Evolutionary conservation across 1,140 invertebrate genomes (phyloP).

Genomic region (Danaus melanippus): DNA sequence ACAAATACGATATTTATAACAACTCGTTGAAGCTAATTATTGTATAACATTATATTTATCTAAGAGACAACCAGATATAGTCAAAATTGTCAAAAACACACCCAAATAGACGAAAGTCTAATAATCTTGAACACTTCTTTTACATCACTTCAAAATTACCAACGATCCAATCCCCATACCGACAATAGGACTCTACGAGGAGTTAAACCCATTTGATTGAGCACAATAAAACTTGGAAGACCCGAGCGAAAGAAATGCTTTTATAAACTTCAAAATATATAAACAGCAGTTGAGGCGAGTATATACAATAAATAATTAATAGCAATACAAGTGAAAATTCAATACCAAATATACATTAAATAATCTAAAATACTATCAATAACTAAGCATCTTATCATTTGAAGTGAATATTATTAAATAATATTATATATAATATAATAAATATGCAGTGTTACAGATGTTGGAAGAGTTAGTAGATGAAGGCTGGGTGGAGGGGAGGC

Average conservation of each 20-base stretch:
- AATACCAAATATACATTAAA: background rate
- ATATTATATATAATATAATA: too few relatives aligned
- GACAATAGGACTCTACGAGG: slow-evolving; percentile 9
- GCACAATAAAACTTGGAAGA: slow-evolving; percentile 35
- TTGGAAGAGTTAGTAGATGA: slow-evolving; percentile 46
- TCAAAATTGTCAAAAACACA: slow-evolving; percentile 55
- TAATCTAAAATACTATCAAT: background rate
- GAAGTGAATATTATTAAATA: too few relatives aligned
- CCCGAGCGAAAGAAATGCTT: slow-evolving; percentile 36
- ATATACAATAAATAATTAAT: background rate
- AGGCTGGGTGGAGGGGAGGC: slow-evolving; percentile 57
- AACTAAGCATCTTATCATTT: background rate
- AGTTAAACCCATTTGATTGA: slow-evolving; percentile 19
- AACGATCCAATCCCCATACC: slow-evolving; percentile 3
- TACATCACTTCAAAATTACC: slow-evolving; percentile 31
- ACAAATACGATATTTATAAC: slow-evolving; percentile 24
- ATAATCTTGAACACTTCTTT: slow-evolving; percentile 49
- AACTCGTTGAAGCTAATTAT: slow-evolving; percentile 38
- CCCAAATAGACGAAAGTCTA: slow-evolving; percentile 38
- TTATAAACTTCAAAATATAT: slow-evolving; percentile 21
- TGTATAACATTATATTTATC: slow-evolving; percentile 37
- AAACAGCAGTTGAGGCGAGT: slow-evolving; percentile 14
- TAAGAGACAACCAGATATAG: slow-evolving; percentile 45
- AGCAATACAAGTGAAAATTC: background rate
- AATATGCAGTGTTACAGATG: too few relatives aligned